Evolutionary conservation across 2,113 vertebrate species (phyloP).

Genomic region (Gasterosteus aculeatus): DNA sequence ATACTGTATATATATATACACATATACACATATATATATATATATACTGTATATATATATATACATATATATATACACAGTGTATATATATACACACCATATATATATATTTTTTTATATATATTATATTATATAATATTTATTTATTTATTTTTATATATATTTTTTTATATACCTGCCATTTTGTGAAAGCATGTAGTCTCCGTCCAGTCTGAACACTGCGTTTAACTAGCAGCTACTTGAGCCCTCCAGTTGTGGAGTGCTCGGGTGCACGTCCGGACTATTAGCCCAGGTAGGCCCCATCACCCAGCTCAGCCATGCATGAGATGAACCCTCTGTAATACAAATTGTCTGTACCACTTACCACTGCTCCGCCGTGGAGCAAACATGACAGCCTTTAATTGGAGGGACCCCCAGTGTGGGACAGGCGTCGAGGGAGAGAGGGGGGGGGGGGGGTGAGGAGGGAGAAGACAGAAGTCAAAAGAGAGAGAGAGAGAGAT

Average conservation of each 20-base stretch:
- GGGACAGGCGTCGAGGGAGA: conserved; percentile 33
- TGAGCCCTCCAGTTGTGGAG: conserved; percentile 42
- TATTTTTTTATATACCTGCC: background rate
- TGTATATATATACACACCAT: too few species aligned
- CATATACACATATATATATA: too few species aligned
- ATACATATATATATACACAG: too few species aligned
- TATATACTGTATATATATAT: too few species aligned
- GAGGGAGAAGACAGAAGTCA: background rate
- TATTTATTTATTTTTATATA: too few species aligned
- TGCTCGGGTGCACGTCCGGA: conserved; percentile 43
- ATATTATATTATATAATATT: too few species aligned
- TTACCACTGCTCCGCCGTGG: conserved; percentile 62
- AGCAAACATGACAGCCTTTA: conserved; percentile 79
- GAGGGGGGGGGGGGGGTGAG: background rate
- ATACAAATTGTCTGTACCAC: conserved; percentile 80
- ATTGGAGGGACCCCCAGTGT: conserved; percentile 62
- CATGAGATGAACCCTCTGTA: conserved; percentile 80
- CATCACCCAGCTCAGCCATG: conserved; percentile 75
- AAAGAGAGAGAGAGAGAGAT: conserved; percentile 1
- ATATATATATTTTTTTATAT: too few species aligned
- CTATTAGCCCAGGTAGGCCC: conserved; percentile 70
- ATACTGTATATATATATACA: too few species aligned
- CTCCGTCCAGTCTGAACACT: conserved; percentile 30
- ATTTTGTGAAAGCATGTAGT: conserved; percentile 16
- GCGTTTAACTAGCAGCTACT: conserved; percentile 39